phyloP scores from a whole-genome alignment of 2,113 vertebrate genomes.

The Heterochromis multidens region DNA sequence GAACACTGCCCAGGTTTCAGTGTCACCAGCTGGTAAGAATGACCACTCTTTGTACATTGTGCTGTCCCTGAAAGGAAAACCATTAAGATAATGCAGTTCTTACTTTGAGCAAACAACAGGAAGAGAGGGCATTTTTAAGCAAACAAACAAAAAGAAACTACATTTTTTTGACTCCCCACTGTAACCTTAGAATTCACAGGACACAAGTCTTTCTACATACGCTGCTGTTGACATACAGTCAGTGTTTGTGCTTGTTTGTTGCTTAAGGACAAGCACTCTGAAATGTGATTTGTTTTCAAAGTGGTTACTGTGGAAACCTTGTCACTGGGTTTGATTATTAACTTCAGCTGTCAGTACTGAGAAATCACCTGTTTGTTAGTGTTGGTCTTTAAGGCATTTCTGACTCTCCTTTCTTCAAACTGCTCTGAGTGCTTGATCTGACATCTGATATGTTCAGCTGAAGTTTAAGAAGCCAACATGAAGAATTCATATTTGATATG shows the following conservation, averaged over 20 bases:
- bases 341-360: constrained; percentile 43
- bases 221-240: background rate
- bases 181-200: background rate
- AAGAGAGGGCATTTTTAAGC: background rate
- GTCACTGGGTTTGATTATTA: constrained; percentile 68
- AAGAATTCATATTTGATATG: background rate
- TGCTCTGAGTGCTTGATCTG: background rate
- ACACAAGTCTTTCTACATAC: background rate
- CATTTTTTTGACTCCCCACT: background rate
- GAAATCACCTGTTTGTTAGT: constrained; percentile 25
- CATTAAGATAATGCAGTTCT: background rate
- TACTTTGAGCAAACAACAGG: background rate
- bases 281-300: constrained; percentile 48
- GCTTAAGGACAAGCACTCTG: constrained; percentile 17
- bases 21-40: constrained; percentile 38
- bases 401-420: too few relatives aligned
- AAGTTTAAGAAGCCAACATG: background rate
- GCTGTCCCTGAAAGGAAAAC: background rate
- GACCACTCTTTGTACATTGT: constrained; percentile 21
- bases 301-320: constrained; percentile 58
- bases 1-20: constrained; percentile 58
- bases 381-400: too few relatives aligned
- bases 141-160: background rate
- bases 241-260: background rate
- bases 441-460: background rate